Percentiles rank a stretch among this genome's conserved stretches.
phyloP scores from a whole-genome alignment of 2,888 invertebrate genomes.

The Selenia dentaria region DNA sequence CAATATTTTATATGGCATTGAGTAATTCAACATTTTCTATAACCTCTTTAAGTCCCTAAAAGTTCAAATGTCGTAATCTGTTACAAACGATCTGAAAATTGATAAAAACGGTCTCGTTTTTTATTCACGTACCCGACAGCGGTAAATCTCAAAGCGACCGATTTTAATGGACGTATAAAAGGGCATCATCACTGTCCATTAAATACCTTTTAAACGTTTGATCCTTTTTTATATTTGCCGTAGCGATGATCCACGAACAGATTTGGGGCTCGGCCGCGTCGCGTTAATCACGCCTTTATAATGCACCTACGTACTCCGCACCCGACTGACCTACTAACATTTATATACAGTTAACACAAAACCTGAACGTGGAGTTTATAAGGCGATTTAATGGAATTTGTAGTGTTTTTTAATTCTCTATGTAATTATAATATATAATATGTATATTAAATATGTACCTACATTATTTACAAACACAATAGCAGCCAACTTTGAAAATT shows the following conservation, averaged over 20 bases:
- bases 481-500: too few relatives aligned
- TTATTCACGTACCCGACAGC: conserved; percentile 66
- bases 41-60: conserved; percentile 15
- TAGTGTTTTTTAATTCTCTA: too few relatives aligned
- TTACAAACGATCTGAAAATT: conserved; percentile 69
- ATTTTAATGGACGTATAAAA: conserved; percentile 81
- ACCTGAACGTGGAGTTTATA: too few relatives aligned
- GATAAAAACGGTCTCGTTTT: conserved; percentile 61
- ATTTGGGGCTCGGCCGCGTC: conserved; percentile 54
- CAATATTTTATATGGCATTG: too few relatives aligned
- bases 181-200: conserved; percentile 80
- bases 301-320: conserved; percentile 35
- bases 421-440: too few relatives aligned
- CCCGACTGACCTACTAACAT: conserved; percentile 33
- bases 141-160: conserved; percentile 76
- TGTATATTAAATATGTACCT: too few relatives aligned
- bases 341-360: conserved; percentile 2
- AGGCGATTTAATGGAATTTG: too few relatives aligned
- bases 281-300: conserved; percentile 68
- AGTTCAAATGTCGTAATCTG: conserved; percentile 48
- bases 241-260: conserved; percentile 72
- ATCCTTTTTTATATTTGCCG: conserved; percentile 81
- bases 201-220: conserved; percentile 84
- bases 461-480: too few relatives aligned
- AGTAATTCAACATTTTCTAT: too few relatives aligned